A percentile compares a stretch with the other conserved stretches of the same genome.
Conservation (phyloP, 2,888 invertebrate species). For the Melanargia galathea region DNA sequence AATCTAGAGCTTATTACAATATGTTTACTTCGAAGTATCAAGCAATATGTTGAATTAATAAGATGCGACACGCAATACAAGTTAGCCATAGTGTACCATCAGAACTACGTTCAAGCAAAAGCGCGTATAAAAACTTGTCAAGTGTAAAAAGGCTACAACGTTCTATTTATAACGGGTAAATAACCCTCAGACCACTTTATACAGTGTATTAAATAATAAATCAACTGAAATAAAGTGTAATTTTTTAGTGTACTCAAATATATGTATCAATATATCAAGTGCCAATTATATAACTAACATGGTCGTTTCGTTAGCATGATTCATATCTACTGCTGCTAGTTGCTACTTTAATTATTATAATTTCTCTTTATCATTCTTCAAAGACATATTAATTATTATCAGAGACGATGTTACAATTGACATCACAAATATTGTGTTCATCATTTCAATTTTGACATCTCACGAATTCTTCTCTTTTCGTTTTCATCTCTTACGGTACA, state of each 20-base stretch:
- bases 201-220: too few relatives aligned
- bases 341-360: conserved; percentile 18
- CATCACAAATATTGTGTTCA: conserved; percentile 15
- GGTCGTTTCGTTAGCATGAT: neutral
- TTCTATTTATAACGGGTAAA: too few relatives aligned
- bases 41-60: too few relatives aligned
- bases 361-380: conserved; percentile 23
- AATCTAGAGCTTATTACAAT: too few relatives aligned
- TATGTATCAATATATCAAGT: neutral
- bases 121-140: too few relatives aligned
- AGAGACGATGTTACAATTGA: conserved; percentile 15
- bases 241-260: neutral
- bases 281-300: neutral
- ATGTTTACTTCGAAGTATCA: too few relatives aligned
- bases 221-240: neutral
- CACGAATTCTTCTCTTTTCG: conserved; percentile 35
- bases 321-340: neutral
- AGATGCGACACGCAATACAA: too few relatives aligned
- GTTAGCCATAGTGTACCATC: too few relatives aligned
- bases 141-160: too few relatives aligned
- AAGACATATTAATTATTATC: conserved; percentile 22
- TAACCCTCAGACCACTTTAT: too few relatives aligned
- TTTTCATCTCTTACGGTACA: conserved; percentile 27
- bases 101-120: too few relatives aligned
- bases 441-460: conserved; percentile 34